These are phyloP conservation scores for Astur gentilis DNA, from an alignment of 2,113 vertebrate species.

Conservation along the genomic window DNA sequence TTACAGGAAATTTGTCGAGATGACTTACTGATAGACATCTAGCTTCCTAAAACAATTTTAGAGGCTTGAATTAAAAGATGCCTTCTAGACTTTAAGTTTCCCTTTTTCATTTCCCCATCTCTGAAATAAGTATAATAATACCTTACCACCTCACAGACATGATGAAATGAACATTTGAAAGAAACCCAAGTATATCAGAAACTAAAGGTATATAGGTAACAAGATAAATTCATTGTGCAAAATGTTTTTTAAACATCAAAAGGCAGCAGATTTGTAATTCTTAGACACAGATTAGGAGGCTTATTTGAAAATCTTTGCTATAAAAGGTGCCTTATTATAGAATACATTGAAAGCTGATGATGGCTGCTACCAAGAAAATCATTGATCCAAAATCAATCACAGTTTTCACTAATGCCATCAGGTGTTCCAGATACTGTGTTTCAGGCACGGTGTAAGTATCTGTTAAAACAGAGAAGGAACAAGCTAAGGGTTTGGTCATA, in stretches of 20 bases:
- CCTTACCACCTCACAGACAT: neutral
- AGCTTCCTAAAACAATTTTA: neutral
- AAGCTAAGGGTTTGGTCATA: neutral
- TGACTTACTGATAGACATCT: neutral
- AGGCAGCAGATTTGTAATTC: neutral
- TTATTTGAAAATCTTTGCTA: neutral
- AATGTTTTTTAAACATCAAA: conserved; percentile 15
- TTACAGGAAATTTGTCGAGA: neutral
- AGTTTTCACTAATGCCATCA: neutral
- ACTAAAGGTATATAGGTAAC: neutral
- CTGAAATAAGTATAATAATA: neutral
- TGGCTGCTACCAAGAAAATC: neutral
- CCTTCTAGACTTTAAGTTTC: neutral
- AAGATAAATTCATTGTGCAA: neutral
- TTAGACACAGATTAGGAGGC: neutral
- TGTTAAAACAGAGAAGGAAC: neutral
- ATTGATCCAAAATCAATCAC: neutral
- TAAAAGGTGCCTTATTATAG: neutral
- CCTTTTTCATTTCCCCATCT: neutral
- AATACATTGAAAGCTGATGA: neutral
- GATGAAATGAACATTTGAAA: neutral
- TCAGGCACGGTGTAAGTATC: neutral
- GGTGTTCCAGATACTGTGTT: neutral
- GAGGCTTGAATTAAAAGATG: neutral
- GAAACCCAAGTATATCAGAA: neutral